Percentiles rank a stretch among this genome's conserved stretches.
phyloP scores from a whole-genome alignment of 2,797 vertebrate species.

The Phyllotis vaccarum region DNA sequence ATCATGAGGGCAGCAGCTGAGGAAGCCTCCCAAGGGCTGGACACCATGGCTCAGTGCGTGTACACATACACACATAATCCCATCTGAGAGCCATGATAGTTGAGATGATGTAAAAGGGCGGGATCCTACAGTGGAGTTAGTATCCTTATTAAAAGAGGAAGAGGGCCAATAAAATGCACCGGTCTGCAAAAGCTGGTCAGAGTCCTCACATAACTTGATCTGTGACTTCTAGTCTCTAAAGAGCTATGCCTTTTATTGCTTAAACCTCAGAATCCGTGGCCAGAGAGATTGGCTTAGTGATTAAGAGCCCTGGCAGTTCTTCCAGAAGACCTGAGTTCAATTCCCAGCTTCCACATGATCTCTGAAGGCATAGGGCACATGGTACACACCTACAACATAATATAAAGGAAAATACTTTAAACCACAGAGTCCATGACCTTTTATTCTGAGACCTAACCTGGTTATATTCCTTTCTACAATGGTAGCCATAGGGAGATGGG shows the following conservation, averaged over 20 bases:
- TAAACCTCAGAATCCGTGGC: not conserved
- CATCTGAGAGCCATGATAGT: accelerated
- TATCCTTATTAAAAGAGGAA: not conserved
- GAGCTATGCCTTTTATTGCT: not conserved
- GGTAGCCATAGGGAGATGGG: not conserved
- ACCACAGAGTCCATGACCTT: not conserved
- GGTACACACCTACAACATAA: not conserved
- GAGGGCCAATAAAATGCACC: not conserved
- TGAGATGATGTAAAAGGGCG: not conserved
- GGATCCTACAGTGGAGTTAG: too few species aligned
- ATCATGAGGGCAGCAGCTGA: not conserved
- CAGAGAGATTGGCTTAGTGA: not conserved
- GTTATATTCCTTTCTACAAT: not conserved
- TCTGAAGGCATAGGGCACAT: not conserved
- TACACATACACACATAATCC: accelerated
- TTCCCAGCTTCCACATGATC: not conserved
- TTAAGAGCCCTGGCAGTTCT: not conserved
- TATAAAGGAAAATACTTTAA: not conserved
- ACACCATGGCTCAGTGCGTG: accelerated
- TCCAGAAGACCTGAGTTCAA: too few species aligned
- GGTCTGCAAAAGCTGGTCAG: not conserved
- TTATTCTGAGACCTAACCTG: not conserved
- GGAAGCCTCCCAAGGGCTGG: not conserved
- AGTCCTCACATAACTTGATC: not conserved
- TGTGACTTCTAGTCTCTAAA: not conserved